phyloP scores from a whole-genome alignment of 1,140 invertebrate genomes.

The Cydia pomonella region DNA sequence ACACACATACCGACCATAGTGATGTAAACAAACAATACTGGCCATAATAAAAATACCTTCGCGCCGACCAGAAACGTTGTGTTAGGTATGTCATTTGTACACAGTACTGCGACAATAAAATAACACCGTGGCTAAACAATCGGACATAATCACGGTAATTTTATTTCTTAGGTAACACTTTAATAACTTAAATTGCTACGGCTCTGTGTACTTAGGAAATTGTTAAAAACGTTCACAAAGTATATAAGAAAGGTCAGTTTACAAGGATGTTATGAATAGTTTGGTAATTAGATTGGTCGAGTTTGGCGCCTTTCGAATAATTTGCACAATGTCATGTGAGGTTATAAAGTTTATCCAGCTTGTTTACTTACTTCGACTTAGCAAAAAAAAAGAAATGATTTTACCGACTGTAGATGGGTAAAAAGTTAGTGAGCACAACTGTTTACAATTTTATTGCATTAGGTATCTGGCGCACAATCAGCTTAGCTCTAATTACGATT shows the following conservation, averaged over 20 bases:
- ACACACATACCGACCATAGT: conserved; percentile 18
- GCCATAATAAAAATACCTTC: conserved; percentile 40
- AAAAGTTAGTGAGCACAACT: not conserved
- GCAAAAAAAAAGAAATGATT: not conserved
- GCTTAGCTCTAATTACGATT: conserved; percentile 8
- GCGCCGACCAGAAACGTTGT: not conserved
- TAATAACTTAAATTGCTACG: not conserved
- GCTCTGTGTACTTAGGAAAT: not conserved
- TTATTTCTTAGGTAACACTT: conserved; percentile 24
- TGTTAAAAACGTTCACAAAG: conserved; percentile 11
- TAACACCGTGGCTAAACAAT: conserved; percentile 32
- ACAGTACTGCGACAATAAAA: conserved; percentile 45
- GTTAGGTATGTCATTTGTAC: conserved; percentile 32
- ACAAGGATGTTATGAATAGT: conserved; percentile 30
- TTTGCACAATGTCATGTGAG: conserved; percentile 18
- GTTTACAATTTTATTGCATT: not conserved
- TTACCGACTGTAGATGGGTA: not conserved
- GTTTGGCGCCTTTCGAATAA: conserved; percentile 5
- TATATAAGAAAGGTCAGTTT: conserved; percentile 25
- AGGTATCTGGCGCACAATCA: not conserved
- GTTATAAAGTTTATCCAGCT: not conserved
- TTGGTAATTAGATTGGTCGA: conserved; percentile 5
- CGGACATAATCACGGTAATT: conserved; percentile 28
- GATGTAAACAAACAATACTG: conserved; percentile 41
- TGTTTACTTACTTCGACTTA: not conserved